These are phyloP conservation scores for Seriola dumerili DNA, from an alignment of 2,113 vertebrate genomes.

Conservation along the genomic window DNA sequence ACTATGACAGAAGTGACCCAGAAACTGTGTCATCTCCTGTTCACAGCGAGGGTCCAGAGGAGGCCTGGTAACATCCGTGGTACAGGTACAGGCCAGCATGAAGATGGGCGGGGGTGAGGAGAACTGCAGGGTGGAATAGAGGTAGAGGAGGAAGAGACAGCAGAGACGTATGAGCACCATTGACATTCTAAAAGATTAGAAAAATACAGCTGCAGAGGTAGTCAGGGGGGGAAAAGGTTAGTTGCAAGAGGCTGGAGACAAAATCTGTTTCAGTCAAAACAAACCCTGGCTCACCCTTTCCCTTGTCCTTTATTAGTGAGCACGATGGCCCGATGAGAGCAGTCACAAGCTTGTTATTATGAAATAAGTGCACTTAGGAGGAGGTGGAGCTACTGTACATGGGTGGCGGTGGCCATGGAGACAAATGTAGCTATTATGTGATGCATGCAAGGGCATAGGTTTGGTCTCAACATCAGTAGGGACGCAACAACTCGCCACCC, in stretches of 20 bases:
- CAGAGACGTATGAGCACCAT: constrained; percentile 24
- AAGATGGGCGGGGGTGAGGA: constrained; percentile 4
- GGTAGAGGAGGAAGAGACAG: constrained; percentile 37
- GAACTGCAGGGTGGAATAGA: constrained; percentile 43
- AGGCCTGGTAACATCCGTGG: constrained; percentile 46
- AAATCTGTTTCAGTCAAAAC: constrained; percentile 76
- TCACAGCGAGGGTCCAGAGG: constrained; percentile 59
- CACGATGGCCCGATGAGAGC: constrained; percentile 82
- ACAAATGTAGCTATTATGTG: constrained; percentile 56
- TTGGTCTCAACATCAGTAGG: too few species aligned
- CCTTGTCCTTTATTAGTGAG: constrained; percentile 59
- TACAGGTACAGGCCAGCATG: constrained; percentile 46
- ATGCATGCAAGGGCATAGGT: neutral
- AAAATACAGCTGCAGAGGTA: constrained; percentile 67
- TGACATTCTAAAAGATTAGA: constrained; percentile 75
- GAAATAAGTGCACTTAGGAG: constrained; percentile 83
- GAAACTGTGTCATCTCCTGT: constrained; percentile 73
- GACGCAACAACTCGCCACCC: too few species aligned
- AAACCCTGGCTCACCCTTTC: constrained; percentile 70
- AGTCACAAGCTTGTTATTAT: constrained; percentile 84
- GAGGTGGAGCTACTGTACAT: constrained; percentile 49
- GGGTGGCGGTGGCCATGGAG: constrained; percentile 52
- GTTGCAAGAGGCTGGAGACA: constrained; percentile 39
- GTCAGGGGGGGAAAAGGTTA: constrained; percentile 36
- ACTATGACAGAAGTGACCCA: constrained; percentile 80